Base-by-base conservation (phyloP, 2,888 invertebrate species). In the Ophion slaviceki region DNA sequence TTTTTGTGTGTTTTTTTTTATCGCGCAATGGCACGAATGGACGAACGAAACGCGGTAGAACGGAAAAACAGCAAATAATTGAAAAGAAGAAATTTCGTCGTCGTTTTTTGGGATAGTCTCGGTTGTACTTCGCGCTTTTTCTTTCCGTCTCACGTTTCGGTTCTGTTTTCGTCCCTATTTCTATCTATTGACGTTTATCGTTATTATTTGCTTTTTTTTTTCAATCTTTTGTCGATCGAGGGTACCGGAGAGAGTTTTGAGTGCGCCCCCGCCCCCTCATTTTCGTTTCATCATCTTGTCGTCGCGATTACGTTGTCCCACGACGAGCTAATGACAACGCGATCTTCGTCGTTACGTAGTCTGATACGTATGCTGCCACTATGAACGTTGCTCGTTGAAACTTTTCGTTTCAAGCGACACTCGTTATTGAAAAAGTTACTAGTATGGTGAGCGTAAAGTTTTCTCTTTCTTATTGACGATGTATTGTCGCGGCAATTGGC, bases 211-310 rank as follows among this genome's bases (percentile, higher is more conserved):
- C 10, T 24, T 24, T 24, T 24, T 61, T 2, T 24, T 62, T 32
- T 62, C 62, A n/a, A 64, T 47, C 24, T 28, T 59, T 70, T 66
- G 14, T 70, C 67, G 72, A 45, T 32, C 57, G 66, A 82, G 78
- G 80, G 57, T 72, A 64, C 36, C 53, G 82, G 67, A 57, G 77
- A 70, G 66, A 79, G 45, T 74, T 72, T 76, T 17, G 47, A 75
- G 61, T 82, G 64, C 64, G 79, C 36, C 40, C 67, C 74, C 77
- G 53, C 72, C 8, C 75, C 47, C 66, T 61, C 59, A 59, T 67
- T 67, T 59, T 62, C 70, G 71, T 68, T 71, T 81, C 86, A 84
- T 81, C 84, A 84, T 81, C 84, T 84, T 59, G 59, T 75, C 71
- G 47, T 61, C 80, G 24, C 77, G 80, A 70, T 83, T 24, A 75